Evolutionary conservation across 2,888 invertebrate species (phyloP), one percentile per base, ranked within the genome.

Genomic region (Apoda limacodes): DNA sequence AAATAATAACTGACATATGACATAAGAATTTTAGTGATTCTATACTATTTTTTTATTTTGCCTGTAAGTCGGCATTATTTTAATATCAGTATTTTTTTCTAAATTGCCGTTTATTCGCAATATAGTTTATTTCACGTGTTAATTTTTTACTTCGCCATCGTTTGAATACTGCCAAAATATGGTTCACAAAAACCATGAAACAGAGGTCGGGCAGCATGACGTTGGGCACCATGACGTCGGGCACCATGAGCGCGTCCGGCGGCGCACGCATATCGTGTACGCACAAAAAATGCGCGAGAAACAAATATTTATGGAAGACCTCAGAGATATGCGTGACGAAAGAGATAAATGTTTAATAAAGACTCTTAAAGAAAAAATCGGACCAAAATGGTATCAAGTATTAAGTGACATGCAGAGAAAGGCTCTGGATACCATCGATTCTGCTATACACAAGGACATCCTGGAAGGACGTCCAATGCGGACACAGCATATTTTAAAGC

Each of bases 351-450:
- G 37, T 6, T 21, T 57, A 9, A 34, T 60, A 4, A 47, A 44
- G 32, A 39, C 20, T 7, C 47, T 71, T n/a, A 55, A 28, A 30
- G 25, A 33, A 2, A 35, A 49, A 2, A 49, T 72, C 5, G 80
- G 78, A 2, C 76, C 80, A 0, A 52, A 37, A 6, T 81, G 80
- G 80, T 71, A 75, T 35, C 75, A 78, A 43, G 62, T 65, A 2
- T 57, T 80, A 5, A 75, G 78, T 39, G 67, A 60, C 3, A 50
- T 50, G 3, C 80, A 81, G 48, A 57, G 64, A 39, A 26, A 30
- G 4, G 62, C 69, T 2, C 48, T 80, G 24, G 67, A 76, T 30
- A 43, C 42, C 1, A 47, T 81, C 35, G 47, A 55, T 25, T 30
- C 36, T 14, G 46, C 55, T 3, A 71, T 80, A 20, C 65, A 74